These are phyloP conservation scores for Anabas testudineus DNA, from an alignment of 2,797 vertebrate genomes.

Conservation along the genomic window DNA sequence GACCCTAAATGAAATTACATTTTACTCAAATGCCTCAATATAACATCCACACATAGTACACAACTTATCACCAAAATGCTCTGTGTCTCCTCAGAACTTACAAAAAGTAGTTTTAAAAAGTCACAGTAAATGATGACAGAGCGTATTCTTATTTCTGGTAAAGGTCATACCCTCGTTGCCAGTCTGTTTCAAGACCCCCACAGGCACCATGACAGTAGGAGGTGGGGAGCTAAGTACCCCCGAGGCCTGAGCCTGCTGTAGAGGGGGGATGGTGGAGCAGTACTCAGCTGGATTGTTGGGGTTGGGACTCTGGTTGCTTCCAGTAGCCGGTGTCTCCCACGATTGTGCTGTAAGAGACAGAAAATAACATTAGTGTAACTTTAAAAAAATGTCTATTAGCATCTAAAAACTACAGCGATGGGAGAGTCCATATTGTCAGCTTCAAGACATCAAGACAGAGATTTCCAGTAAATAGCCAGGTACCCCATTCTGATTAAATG, in stretches of 20 bases:
- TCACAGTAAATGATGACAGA: constrained; percentile 18
- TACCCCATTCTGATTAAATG: too few species aligned
- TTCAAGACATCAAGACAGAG: too few species aligned
- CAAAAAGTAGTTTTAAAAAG: neutral
- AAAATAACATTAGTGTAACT: neutral
- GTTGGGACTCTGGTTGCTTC: constrained; percentile 95
- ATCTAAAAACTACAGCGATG: neutral
- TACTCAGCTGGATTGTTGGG: constrained; percentile 99
- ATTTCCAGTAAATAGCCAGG: too few species aligned
- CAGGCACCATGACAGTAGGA: constrained; percentile 99
- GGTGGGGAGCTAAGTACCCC: constrained; percentile 96
- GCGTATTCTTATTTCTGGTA: constrained; percentile 37
- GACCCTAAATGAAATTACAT: constrained; percentile 62
- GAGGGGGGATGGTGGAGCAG: constrained; percentile 98
- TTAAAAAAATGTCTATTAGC: neutral
- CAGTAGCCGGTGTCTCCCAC: constrained; percentile 89
- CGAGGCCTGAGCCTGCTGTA: constrained; percentile 98
- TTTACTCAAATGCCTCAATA: neutral
- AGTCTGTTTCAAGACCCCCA: constrained; percentile 95
- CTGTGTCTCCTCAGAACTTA: neutral
- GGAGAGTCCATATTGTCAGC: too few species aligned
- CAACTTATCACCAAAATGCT: neutral
- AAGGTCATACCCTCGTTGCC: constrained; percentile 90
- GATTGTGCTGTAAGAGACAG: constrained; percentile 87
- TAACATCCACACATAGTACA: neutral